These are phyloP conservation scores for Papilio helenus DNA, from an alignment of 1,140 invertebrate species.

Conservation along the genomic window DNA sequence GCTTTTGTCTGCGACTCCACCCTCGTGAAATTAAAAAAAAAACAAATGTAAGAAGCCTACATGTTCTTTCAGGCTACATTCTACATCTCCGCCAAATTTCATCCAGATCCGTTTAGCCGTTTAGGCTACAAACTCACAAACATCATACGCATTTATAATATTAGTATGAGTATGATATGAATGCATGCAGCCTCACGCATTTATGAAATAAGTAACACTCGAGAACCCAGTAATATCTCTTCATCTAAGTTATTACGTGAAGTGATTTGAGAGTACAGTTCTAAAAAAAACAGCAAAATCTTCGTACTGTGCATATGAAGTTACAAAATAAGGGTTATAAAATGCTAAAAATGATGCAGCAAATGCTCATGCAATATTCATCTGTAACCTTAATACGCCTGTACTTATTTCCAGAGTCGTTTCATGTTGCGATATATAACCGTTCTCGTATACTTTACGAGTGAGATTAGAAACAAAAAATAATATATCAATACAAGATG, in stretches of 20 bases:
- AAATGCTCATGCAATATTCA: constrained; percentile 18
- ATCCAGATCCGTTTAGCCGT: too few species aligned
- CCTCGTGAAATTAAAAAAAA: too few species aligned
- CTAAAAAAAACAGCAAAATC: background rate
- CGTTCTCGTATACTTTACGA: background rate
- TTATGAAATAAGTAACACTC: background rate
- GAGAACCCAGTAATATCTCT: background rate
- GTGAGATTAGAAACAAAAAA: background rate
- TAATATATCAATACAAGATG: background rate
- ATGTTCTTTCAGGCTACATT: too few species aligned
- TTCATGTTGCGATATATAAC: background rate
- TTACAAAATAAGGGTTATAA: constrained; percentile 10
- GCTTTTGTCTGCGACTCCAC: too few species aligned
- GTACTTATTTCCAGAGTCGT: background rate
- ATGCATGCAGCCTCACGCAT: too few species aligned
- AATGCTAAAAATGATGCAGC: background rate
- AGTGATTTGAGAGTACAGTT: background rate
- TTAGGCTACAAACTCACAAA: too few species aligned
- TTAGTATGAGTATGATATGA: too few species aligned
- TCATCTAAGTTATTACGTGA: background rate
- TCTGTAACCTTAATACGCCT: constrained; percentile 18
- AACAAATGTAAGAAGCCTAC: too few species aligned
- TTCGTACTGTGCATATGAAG: background rate
- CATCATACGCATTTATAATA: too few species aligned
- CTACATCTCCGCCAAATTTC: too few species aligned